Evolutionary conservation across 2,888 invertebrate species (phyloP).

Genomic region (Drosophila kambysellisi): DNA sequence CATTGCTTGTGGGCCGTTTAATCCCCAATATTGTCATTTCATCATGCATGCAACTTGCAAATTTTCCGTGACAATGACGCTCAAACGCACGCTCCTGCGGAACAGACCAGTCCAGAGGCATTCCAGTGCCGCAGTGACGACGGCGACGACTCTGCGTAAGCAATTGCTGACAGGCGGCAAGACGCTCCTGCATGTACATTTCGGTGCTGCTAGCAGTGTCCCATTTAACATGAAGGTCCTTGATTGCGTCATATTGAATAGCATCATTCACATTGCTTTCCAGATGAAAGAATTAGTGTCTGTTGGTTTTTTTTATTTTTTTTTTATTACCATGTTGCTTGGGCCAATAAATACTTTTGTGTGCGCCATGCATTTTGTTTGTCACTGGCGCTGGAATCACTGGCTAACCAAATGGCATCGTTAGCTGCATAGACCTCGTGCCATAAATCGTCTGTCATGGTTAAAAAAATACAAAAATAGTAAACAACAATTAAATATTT

Average conservation of each 20-base stretch:
- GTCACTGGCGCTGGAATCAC: neutral
- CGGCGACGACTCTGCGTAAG: conserved; percentile 30
- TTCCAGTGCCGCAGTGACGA: neutral
- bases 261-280: conserved; percentile 34
- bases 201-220: conserved; percentile 2
- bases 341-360: conserved; percentile 57
- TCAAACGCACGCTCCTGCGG: conserved; percentile 21
- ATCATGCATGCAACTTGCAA: conserved; percentile 43
- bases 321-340: conserved; percentile 47
- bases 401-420: conserved; percentile 29
- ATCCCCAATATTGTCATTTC: conserved; percentile 22
- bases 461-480: too few relatives aligned
- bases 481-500: conserved; percentile 5
- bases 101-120: neutral
- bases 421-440: conserved; percentile 21
- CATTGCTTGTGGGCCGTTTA: neutral
- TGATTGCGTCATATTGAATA: conserved; percentile 6
- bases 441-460: conserved; percentile 24
- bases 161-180: conserved; percentile 31
- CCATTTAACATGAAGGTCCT: conserved; percentile 51
- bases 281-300: neutral
- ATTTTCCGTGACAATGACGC: conserved; percentile 44
- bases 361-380: conserved; percentile 65
- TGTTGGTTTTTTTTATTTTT: neutral
- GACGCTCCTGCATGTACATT: conserved; percentile 26